Base-by-base conservation (phyloP, 2,888 invertebrate genomes). In the Choreutis nemorana region DNA sequence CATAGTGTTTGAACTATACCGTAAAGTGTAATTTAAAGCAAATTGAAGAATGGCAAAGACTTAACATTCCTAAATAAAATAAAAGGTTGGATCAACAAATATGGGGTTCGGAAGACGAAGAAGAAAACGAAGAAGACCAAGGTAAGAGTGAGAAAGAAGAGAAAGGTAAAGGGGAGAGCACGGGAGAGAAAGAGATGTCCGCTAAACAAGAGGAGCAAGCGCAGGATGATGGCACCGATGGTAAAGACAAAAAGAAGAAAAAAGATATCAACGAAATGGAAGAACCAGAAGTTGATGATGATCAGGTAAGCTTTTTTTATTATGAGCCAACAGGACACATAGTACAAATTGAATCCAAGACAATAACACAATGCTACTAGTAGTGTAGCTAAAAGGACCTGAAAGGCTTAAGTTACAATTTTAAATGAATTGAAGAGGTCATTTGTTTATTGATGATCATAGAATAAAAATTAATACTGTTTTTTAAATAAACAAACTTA, bases 41-140 rank as follows among this genome's bases (percentile, higher is more conserved):
- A n/a, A n/a, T n/a, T n/a, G n/a, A n/a, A n/a, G n/a, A n/a, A n/a
- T n/a, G n/a, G n/a, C n/a, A n/a, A n/a, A n/a, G n/a, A n/a, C n/a
- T n/a, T n/a, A n/a, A n/a, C n/a, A n/a, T 8, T 6, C 10, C 5
- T 10, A 6, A n/a, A n/a, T 23, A 7, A 10, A 10, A 23, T 6
- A n/a, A n/a, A n/a, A 81, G 81, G 39, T 54, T 90, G 10, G 90
- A 91, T 46, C 85, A 90, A 54, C 86, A 90, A 75, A 87, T 90
- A 45, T 91, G 90, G 90, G 89, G 89, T 3, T 90, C 91, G 3
- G 94, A 95, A 50, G 87, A 91, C 22, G 90, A 91, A 45, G 83
- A 88, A 30, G 85, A 87, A 2, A 61, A 81, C 13, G 81, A 84
- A 1, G 78, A 83, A 14, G 80, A 84, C 11, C 70, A 81, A 27